Conservation (phyloP, 1,140 invertebrate species). For the Scaptomyza hsui region DNA sequence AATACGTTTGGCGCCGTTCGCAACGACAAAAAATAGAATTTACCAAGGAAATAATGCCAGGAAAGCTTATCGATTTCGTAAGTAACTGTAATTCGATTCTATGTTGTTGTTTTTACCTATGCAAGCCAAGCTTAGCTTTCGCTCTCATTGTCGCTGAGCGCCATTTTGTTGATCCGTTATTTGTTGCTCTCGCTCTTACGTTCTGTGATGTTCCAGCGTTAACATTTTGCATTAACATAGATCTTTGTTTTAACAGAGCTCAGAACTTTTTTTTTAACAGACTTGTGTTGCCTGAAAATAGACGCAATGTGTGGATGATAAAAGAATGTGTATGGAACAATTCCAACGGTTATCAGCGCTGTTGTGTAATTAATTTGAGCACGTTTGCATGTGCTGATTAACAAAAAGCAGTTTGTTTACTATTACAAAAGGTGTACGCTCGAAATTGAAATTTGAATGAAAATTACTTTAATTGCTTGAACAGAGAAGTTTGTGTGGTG, state of each 20-base stretch:
- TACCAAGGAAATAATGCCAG: background rate
- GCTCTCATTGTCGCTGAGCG: background rate
- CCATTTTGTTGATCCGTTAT: conserved; percentile 1
- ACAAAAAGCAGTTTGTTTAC: conserved; percentile 11
- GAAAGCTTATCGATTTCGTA: background rate
- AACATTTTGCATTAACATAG: conserved; percentile 1
- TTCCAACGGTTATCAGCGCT: background rate
- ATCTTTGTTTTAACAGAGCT: background rate
- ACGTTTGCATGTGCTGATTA: background rate
- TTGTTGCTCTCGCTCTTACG: too few species aligned
- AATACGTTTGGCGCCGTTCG: background rate
- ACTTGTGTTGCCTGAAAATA: background rate
- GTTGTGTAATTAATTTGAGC: conserved; percentile 11
- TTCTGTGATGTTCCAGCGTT: too few species aligned
- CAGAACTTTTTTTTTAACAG: background rate
- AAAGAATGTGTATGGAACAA: background rate
- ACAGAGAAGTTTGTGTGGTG: too few species aligned
- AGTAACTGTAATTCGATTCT: background rate
- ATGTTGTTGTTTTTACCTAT: too few species aligned
- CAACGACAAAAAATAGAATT: background rate
- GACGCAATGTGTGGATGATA: background rate
- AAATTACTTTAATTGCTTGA: background rate
- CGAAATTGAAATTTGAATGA: background rate
- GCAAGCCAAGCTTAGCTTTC: too few species aligned
- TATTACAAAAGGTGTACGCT: background rate